These are phyloP conservation scores for Horisme vitalbata DNA, from an alignment of 2,888 invertebrate genomes.

Conservation along the genomic window DNA sequence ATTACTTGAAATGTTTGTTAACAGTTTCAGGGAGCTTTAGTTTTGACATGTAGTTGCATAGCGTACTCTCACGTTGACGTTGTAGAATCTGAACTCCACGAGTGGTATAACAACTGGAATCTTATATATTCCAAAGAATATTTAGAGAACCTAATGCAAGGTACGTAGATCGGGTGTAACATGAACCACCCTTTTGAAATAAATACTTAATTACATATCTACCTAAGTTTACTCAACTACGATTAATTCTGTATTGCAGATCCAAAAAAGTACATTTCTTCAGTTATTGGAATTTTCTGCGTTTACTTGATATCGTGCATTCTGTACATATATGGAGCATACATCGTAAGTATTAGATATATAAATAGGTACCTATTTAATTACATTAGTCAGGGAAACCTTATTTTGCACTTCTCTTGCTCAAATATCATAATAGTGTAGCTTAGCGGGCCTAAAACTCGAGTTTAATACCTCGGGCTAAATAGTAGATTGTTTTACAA, in stretches of 20 bases:
- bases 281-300: conserved; percentile 48
- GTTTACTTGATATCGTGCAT: conserved; percentile 57
- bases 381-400: too few relatives aligned
- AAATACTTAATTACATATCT: too few relatives aligned
- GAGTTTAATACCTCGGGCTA: too few relatives aligned
- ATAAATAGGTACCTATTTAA: neutral
- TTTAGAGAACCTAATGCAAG: conserved; percentile 50
- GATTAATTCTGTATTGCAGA: conserved; percentile 49
- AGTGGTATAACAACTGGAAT: conserved; percentile 50
- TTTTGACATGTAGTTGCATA: conserved; percentile 46
- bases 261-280: conserved; percentile 54
- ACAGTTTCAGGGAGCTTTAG: conserved; percentile 57
- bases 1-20: neutral
- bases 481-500: too few relatives aligned
- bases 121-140: conserved; percentile 57
- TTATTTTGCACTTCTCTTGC: too few relatives aligned
- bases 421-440: too few relatives aligned
- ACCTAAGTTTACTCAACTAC: neutral
- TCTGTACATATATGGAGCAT: conserved; percentile 68
- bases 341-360: conserved; percentile 49
- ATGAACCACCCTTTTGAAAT: too few relatives aligned
- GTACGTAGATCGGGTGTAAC: conserved; percentile 44
- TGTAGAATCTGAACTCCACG: conserved; percentile 45
- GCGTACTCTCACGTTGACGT: conserved; percentile 45
- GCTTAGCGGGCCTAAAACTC: too few relatives aligned